These are phyloP conservation scores for Trachymyrmex cornetzi DNA, from an alignment of 1,140 invertebrate species.

Conservation along the genomic window DNA sequence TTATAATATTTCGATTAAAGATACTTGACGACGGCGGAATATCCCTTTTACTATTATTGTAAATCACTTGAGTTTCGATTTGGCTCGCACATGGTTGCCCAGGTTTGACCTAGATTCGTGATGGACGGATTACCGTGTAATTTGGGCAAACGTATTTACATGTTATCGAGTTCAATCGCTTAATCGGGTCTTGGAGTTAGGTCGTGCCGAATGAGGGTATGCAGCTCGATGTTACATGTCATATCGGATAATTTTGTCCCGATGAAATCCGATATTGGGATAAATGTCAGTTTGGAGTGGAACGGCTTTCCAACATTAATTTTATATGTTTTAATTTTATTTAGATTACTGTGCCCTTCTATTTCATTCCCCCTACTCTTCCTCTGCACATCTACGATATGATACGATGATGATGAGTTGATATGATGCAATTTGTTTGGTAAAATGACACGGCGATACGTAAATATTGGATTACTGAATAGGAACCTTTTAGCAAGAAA, in stretches of 20 bases:
- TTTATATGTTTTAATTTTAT: constrained; percentile 27
- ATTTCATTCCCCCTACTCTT: neutral
- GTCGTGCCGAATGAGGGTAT: neutral
- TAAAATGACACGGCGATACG: neutral
- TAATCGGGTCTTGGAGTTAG: constrained; percentile 38
- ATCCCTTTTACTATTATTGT: neutral
- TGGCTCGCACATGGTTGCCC: neutral
- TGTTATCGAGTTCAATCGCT: constrained; percentile 56
- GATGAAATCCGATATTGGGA: constrained; percentile 26
- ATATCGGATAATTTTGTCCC: constrained; percentile 10
- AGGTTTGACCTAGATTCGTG: constrained; percentile 34
- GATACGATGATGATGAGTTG: neutral
- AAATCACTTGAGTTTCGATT: constrained; percentile 42
- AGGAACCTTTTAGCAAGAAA: neutral
- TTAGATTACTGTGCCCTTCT: neutral
- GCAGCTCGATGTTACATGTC: constrained; percentile 9
- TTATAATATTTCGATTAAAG: neutral
- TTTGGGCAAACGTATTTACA: constrained; percentile 57
- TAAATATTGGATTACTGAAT: neutral
- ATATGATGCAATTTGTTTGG: neutral
- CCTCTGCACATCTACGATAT: neutral
- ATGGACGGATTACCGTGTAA: constrained; percentile 54
- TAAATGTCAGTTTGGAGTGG: constrained; percentile 1
- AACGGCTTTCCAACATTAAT: constrained; percentile 6
- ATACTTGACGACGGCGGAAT: neutral